Evolutionary conservation across 2,888 invertebrate genomes (phyloP).

Genomic region (Minunthozetes semirufus): DNA sequence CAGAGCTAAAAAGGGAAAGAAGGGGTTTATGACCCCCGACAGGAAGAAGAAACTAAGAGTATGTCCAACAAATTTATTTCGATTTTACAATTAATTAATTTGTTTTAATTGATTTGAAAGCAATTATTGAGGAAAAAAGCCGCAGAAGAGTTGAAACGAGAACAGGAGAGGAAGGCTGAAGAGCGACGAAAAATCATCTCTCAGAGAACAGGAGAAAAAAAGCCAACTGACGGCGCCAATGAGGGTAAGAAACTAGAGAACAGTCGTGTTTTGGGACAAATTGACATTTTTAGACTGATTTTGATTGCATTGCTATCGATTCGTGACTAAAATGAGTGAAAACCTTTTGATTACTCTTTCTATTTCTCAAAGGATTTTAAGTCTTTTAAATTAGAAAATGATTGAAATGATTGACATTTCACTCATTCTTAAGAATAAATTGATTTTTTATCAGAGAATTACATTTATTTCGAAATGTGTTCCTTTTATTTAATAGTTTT

Average conservation of each 20-base stretch:
- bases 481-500: too few relatives aligned
- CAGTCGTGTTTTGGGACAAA: background rate
- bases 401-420: too few relatives aligned
- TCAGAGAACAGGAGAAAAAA: conserved; percentile 42
- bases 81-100: background rate
- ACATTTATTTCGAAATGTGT: too few relatives aligned
- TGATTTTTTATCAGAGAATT: too few relatives aligned
- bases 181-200: conserved; percentile 43
- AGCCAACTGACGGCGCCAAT: conserved; percentile 41
- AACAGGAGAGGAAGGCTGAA: conserved; percentile 44
- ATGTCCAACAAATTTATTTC: conserved; percentile 37
- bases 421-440: too few relatives aligned
- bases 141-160: conserved; percentile 44
- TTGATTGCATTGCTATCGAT: background rate
- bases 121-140: conserved; percentile 43
- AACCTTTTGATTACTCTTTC: too few relatives aligned
- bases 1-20: conserved; percentile 62
- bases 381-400: too few relatives aligned
- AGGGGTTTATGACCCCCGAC: conserved; percentile 54
- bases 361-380: too few relatives aligned
- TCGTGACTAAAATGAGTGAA: too few relatives aligned
- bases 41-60: conserved; percentile 55
- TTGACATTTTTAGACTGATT: background rate
- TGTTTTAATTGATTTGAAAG: conserved; percentile 33
- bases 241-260: conserved; percentile 40